Evolutionary conservation across 2,113 vertebrate genomes (phyloP).

Genomic region (Gnathonemus echidnorhynchus): DNA sequence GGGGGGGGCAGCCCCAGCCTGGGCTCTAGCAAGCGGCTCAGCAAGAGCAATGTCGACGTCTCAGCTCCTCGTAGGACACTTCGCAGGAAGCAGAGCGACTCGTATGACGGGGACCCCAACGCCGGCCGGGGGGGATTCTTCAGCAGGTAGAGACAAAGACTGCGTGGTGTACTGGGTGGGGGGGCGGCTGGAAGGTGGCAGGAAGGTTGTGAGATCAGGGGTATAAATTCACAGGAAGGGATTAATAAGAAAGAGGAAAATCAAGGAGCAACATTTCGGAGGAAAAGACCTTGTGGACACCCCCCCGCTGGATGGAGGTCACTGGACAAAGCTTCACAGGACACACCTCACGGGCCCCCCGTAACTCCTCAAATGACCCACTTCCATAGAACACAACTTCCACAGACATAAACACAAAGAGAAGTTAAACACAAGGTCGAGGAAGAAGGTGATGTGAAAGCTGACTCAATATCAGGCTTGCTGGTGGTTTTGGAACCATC

Average conservation of each 20-base stretch:
- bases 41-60: conserved; percentile 74
- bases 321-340: neutral
- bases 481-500: neutral
- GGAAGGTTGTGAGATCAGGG: neutral
- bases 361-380: neutral
- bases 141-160: conserved; percentile 10
- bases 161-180: neutral
- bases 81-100: conserved; percentile 72
- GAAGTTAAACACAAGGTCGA: neutral
- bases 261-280: neutral
- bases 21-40: conserved; percentile 65
- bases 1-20: conserved; percentile 54
- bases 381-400: neutral
- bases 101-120: conserved; percentile 63
- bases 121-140: conserved; percentile 66
- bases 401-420: neutral
- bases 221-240: neutral
- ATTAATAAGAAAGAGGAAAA: neutral
- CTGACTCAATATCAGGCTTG: neutral
- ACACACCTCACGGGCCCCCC: neutral
- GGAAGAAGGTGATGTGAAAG: neutral
- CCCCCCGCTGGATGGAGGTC: neutral
- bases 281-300: neutral
- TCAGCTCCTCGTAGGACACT: conserved; percentile 42
- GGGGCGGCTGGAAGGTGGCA: neutral